A percentile compares a stretch with the other conserved stretches of the same genome.
Evolutionary conservation across 1,140 invertebrate species (phyloP).

Genomic region (Monomorium pharaonis): DNA sequence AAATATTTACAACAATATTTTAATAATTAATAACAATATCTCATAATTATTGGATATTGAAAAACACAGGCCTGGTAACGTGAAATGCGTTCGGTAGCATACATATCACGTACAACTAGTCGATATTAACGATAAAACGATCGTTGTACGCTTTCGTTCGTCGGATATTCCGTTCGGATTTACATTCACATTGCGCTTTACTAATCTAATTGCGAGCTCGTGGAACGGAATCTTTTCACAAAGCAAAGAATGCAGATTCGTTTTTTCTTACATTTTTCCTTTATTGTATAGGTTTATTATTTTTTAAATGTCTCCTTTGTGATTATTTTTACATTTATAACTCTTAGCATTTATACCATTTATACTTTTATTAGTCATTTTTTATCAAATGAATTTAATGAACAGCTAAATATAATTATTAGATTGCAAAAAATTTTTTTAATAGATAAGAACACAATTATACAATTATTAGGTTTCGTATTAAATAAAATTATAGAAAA

Average conservation of each 20-base stretch:
- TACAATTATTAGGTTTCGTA: neutral
- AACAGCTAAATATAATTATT: neutral
- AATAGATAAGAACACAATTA: neutral
- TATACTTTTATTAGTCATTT: neutral
- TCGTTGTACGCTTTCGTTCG: conserved; percentile 62
- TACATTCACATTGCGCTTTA: neutral
- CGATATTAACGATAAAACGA: conserved; percentile 68
- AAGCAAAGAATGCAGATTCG: neutral
- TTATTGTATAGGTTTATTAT: neutral
- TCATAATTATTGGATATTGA: conserved; percentile 27
- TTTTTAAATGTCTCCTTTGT: neutral
- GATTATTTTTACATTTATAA: conserved; percentile 4
- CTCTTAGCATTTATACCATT: neutral
- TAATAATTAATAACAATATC: neutral
- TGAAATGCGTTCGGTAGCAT: conserved; percentile 48
- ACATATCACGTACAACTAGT: conserved; percentile 51
- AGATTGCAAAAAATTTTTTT: neutral
- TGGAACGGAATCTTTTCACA: neutral
- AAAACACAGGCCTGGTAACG: conserved; percentile 15
- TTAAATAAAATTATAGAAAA: neutral
- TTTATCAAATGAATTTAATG: neutral
- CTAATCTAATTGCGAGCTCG: conserved; percentile 45
- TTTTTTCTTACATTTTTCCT: neutral
- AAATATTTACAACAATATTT: neutral
- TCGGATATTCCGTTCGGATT: conserved; percentile 32